These are phyloP conservation scores for Lagorchestes hirsutus DNA, from an alignment of 2,797 vertebrate genomes.

Conservation along the genomic window DNA sequence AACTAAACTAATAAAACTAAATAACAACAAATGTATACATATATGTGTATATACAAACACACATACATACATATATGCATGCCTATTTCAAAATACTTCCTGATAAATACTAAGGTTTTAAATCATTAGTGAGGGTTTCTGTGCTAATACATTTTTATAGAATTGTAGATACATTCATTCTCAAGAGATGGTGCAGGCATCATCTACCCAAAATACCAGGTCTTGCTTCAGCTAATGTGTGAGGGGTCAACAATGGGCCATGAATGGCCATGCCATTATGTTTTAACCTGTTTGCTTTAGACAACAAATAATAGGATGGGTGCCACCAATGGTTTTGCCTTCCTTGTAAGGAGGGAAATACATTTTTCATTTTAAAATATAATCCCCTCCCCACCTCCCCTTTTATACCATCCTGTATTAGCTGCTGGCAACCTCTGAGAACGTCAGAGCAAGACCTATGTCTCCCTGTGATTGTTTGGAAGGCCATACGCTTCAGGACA, in stretches of 20 bases:
- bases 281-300: constrained; percentile 44
- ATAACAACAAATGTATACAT: no score
- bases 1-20: no score
- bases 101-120: constrained; percentile 53
- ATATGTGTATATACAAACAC: not conserved
- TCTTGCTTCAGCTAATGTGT: constrained; percentile 59
- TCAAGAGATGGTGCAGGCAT: constrained; percentile 61
- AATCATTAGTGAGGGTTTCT: constrained; percentile 45
- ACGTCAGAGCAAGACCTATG: not conserved
- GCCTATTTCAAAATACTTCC: constrained; percentile 45
- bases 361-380: constrained; percentile 25
- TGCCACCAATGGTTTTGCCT: constrained; percentile 16
- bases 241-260: not conserved
- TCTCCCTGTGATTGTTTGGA: not conserved
- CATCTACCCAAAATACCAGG: constrained; percentile 62
- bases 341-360: constrained; percentile 44
- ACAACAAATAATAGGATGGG: constrained; percentile 15
- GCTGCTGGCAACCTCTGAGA: not conserved
- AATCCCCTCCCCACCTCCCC: not conserved
- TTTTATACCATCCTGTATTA: constrained; percentile 40
- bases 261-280: constrained; percentile 46
- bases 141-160: constrained; percentile 57
- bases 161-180: constrained; percentile 58
- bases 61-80: not conserved
- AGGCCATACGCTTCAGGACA: not conserved